Conservation (phyloP, 2,888 invertebrate species). For the Diaphora mendica region DNA sequence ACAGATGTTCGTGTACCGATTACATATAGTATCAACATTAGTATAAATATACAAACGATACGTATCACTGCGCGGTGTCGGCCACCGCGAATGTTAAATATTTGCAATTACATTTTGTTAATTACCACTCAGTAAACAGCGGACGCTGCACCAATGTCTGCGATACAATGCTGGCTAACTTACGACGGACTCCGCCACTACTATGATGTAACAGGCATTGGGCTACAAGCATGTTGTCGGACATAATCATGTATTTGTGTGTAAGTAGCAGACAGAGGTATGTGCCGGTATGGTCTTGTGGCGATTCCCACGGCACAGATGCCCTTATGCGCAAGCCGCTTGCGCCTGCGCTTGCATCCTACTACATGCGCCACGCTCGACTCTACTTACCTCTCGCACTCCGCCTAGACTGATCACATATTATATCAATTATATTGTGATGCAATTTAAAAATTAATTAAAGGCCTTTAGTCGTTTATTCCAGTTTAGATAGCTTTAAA, state of each 20-base stretch:
- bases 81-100: constrained; percentile 65
- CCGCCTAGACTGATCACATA: constrained; percentile 28
- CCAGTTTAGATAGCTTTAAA: neutral
- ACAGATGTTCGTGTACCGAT: constrained; percentile 7
- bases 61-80: constrained; percentile 57
- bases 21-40: constrained; percentile 38
- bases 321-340: constrained; percentile 68
- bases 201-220: constrained; percentile 8
- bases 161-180: constrained; percentile 30
- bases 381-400: constrained; percentile 27
- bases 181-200: neutral
- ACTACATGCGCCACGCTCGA: constrained; percentile 8
- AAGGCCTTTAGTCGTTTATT: neutral
- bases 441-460: neutral
- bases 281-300: constrained; percentile 53
- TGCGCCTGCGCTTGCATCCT: constrained; percentile 40
- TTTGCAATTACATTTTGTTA: constrained; percentile 64
- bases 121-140: constrained; percentile 41
- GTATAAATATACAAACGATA: constrained; percentile 63
- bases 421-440: neutral
- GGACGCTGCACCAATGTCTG: neutral
- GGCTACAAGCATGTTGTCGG: neutral
- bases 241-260: neutral
- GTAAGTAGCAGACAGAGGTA: constrained; percentile 38
- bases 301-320: constrained; percentile 81